Percentiles rank a stretch among this genome's conserved stretches.
Conservation (phyloP, 2,113 vertebrate species). For the Ardeotis arabs region DNA sequence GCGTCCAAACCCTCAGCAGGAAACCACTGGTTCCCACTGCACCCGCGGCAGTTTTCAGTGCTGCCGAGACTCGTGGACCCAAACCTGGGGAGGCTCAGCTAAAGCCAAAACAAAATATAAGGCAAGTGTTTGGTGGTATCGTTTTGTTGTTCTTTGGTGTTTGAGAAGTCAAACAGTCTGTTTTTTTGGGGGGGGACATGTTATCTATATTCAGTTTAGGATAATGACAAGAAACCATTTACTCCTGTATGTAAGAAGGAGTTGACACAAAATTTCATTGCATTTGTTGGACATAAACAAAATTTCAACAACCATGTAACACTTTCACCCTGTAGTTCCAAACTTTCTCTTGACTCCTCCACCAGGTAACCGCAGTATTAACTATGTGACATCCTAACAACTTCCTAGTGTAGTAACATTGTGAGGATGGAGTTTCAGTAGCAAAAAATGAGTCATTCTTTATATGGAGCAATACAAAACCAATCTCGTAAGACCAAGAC, state of each 20-base stretch:
- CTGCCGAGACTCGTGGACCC: neutral
- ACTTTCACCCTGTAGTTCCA: neutral
- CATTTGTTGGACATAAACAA: neutral
- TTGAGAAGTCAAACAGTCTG: neutral
- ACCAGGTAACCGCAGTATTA: neutral
- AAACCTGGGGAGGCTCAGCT: neutral
- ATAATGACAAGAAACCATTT: neutral
- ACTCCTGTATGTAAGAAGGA: neutral
- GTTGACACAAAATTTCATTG: neutral
- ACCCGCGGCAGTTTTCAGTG: accelerated
- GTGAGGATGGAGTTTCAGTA: neutral
- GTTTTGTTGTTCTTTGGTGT: neutral
- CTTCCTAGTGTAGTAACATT: neutral
- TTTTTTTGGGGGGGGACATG: neutral
- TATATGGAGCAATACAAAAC: neutral
- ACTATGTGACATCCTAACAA: neutral
- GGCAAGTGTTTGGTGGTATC: neutral
- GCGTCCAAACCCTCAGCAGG: neutral
- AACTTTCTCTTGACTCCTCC: neutral
- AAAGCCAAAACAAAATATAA: neutral
- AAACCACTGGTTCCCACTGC: neutral
- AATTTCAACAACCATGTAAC: neutral
- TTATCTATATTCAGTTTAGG: neutral
- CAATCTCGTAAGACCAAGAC: neutral
- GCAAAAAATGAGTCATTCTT: neutral